Evolutionary conservation across 2,888 invertebrate genomes (phyloP), one percentile per base, ranked within the genome.

Genomic region (Zele albiditarsus): DNA sequence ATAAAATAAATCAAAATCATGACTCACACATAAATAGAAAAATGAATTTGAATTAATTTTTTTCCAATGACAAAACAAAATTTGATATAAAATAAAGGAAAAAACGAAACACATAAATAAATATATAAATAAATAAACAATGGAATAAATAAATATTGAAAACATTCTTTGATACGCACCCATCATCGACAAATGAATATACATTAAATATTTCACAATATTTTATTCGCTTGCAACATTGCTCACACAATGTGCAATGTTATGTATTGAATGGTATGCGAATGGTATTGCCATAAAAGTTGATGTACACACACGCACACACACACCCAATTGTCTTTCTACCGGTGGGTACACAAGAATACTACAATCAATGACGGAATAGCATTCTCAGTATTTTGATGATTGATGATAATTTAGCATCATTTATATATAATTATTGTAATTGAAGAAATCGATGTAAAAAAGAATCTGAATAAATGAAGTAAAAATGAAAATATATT

Each of bases 141-240:
- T 14, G 2, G 16, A 46, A 46, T 38, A 46, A 46, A 46, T 8
- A n/a, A 46, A 46, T 46, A 46, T 46, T 3, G 4, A n/a, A 46
- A 46, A 46, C 46, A 46, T 46, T 46, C 46, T n/a, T 46, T 6
- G 46, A n/a, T 46, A 46, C 46, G 46, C 46, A 46, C 46, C 46
- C 46, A n/a, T 46, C 46, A n/a, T 46, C n/a, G 3, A n/a, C 16
- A 10, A n/a, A n/a, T 46, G 46, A 53, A 20, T 53, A 53, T 38
- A 38, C 38, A 38, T 20, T n/a, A 53, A 53, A 53, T 10, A 53
- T 53, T 53, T 53, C 53, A 53, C 53, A 53, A 53, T 38, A 38
- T 53, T 53, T 53, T 23, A 53, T 53, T 10, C 8, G 20, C 8
- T 53, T 20, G 1, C n/a, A 20, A 20, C 20, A 20, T 53, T 53